Evolutionary conservation across 1,140 invertebrate species (phyloP), one percentile per base, ranked within the genome.

Genomic region (Drosophila arizonae): DNA sequence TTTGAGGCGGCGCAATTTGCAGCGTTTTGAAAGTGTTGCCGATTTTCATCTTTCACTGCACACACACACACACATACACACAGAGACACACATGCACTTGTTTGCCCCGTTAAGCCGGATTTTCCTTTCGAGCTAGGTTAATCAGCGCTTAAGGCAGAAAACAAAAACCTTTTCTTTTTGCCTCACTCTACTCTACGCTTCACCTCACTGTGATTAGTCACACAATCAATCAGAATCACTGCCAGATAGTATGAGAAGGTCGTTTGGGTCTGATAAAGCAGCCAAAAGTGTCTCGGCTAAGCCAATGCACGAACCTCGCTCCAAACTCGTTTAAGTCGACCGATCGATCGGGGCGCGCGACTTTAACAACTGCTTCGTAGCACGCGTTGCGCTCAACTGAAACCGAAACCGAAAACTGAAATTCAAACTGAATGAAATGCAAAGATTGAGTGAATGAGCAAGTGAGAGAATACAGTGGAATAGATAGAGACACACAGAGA

Each of bases 381-480:
- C 79, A 82, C 82, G 79, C 82, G 76, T 82, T 66, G 76, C 79
- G 79, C 79, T 87, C 79, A 81, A 87, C 82, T 86, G 82, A 81
- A 81, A 86, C 67, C 52, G 82, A 86, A 85, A 81, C 67, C 48
- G 81, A 63, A 63, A 36, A 81, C 74, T 39, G 81, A 63, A 63
- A 36, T 21, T 5, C 17, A 86, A 86, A 86, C 62, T 78, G 81
- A 85, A 82, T 76, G 71, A 67, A 69, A 63, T 48, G 57, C 57
- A 78, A 50, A 64, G 61, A 70, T 17, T 45, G 55, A 58, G 11
- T 13, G 28, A 66, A 54, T 65, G 61, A 56, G 21, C 17, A 36
- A 54, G 17, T 46, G 57, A 33, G 17, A 33, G 9, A 2, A 30
- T 0, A 30, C 0, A 33, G 33, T 8, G 33, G 6, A 2, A 9